Percentiles rank a stretch among this genome's conserved stretches.
Evolutionary conservation across 37 sponge, comb jelly and placozoan genomes (phyloP).

Genomic region (Mnemiopsis leidyi): DNA sequence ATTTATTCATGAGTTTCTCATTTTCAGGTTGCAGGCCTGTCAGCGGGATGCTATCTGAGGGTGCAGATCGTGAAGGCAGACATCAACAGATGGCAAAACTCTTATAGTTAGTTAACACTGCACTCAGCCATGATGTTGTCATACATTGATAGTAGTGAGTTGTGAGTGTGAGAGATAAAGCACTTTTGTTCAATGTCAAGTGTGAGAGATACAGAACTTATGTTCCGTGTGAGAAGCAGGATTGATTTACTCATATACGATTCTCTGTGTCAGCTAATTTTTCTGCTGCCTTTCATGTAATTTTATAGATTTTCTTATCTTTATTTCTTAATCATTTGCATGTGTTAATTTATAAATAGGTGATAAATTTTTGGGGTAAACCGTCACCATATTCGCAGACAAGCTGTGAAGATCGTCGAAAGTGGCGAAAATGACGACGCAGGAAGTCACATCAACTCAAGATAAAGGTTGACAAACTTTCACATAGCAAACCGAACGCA

Average conservation of each 20-base stretch:
- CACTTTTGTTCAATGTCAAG: not conserved
- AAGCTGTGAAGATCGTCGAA: not conserved
- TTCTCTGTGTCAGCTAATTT: not conserved
- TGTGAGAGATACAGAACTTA: not conserved
- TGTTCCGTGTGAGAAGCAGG: not conserved
- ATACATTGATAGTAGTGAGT: not conserved
- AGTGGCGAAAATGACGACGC: not conserved
- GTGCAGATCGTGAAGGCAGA: conserved; percentile 28
- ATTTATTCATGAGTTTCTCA: no score
- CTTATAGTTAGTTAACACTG: not conserved
- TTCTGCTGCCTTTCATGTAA: no score
- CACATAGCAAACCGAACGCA: no score
- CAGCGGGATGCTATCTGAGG: conserved; percentile 39
- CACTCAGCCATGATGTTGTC: not conserved
- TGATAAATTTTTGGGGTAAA: no score
- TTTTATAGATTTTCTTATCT: no score
- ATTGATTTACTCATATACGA: not conserved
- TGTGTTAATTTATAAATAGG: no score
- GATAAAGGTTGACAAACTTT: no score
- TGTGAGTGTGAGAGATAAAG: not conserved
- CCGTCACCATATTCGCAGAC: no score
- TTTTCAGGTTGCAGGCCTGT: conserved; percentile 4
- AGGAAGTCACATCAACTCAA: no score
- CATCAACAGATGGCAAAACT: conserved; percentile 38
- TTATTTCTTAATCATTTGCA: not conserved